These are phyloP conservation scores for Cheilosia pagana DNA, from an alignment of 2,888 invertebrate genomes.

Conservation along the genomic window DNA sequence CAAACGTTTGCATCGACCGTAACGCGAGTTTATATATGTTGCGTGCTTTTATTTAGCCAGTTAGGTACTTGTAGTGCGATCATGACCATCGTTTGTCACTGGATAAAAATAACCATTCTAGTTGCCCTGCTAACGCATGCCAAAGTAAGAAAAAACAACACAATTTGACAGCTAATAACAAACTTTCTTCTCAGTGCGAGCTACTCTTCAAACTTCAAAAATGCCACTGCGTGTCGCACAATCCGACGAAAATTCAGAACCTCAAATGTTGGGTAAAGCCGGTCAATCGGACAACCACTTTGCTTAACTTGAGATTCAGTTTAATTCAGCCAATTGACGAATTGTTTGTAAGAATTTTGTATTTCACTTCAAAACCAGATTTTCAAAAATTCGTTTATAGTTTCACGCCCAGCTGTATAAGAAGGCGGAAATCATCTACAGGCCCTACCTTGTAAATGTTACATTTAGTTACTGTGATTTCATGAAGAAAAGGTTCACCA, in stretches of 20 bases:
- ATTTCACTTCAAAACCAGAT: no score
- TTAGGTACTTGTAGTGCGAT: no score
- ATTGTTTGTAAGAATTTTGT: no score
- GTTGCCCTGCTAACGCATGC: no score
- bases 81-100: no score
- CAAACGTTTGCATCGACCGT: no score
- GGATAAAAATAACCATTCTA: no score
- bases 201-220: background rate
- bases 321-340: background rate
- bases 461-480: background rate
- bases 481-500: background rate
- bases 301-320: background rate
- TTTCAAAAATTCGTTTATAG: background rate
- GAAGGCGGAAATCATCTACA: background rate
- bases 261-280: background rate
- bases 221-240: background rate
- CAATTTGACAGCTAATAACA: no score
- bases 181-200: no score
- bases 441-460: background rate
- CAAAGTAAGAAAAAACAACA: no score
- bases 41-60: no score
- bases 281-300: slow-evolving; percentile 1
- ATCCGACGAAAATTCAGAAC: background rate
- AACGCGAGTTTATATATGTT: no score
- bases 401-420: background rate